Evolutionary conservation across 2,113 vertebrate species (phyloP), one percentile per base, ranked within the genome.

Genomic region (Poecile atricapillus): DNA sequence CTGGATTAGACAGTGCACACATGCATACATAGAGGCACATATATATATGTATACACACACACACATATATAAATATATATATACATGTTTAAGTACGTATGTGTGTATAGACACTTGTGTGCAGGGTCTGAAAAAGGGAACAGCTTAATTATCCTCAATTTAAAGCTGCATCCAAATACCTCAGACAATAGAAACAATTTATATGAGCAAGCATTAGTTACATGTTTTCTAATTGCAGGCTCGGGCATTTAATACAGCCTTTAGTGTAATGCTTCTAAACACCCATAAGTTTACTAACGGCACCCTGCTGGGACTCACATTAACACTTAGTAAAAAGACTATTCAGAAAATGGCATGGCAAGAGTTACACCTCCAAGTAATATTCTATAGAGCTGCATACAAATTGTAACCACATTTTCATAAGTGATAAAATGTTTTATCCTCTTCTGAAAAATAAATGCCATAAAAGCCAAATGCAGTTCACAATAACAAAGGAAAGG

Each of bases 391-490:
- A 92, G 58, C 65, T 93, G 73, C 86, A 89, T 92, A 84, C 83
- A 96, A 96, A 96, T 96, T 96, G 93, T 58, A 96, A 96, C 93
- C 95, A 96, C 92, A 96, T 97, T 96, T 97, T 96, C 94, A 86
- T 96, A 96, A 94, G 93, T 89, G 93, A 96, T 97, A 96, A 92
- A 96, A 96, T 93, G 90, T 77, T 96, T 97, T 95, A 94, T 95
- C 64, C 92, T 95, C 63, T 78, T 88, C 62, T 90, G 83, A 88
- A 94, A 94, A 96, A 94, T 93, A 96, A 92, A 95, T 83, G 90
- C 41, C 52, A 71, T 92, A 75, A 92, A 94, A 92, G 62, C 86
- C 73, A 95, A 95, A 93, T 68, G 73, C 77, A 78, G 47, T 75
- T 83, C 83, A 60, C 37, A 92, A 53, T 92, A 93, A 83, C 60